Conservation (phyloP, 2,113 vertebrate species). For the human region DNA sequence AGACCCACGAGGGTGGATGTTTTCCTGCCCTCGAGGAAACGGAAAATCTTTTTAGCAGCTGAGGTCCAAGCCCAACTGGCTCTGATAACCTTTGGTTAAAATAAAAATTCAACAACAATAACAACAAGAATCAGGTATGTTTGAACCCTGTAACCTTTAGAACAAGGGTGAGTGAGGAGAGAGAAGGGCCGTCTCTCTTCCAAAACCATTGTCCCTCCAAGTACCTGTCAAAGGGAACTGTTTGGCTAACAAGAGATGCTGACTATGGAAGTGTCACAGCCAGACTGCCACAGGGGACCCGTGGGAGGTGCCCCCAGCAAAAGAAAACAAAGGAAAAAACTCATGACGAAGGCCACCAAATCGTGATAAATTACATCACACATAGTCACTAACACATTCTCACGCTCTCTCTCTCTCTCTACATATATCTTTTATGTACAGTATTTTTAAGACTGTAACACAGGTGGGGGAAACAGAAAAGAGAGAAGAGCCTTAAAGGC, state of each 20-base stretch:
- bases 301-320: background rate
- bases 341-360: constrained; percentile 65
- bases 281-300: background rate
- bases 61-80: constrained; percentile 72
- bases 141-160: constrained; percentile 76
- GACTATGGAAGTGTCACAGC: background rate
- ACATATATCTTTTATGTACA: constrained; percentile 50
- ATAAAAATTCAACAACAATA: constrained; percentile 31
- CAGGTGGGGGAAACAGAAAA: background rate
- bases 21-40: constrained; percentile 61
- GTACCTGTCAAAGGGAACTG: constrained; percentile 9
- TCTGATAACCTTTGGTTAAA: constrained; percentile 71
- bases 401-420: background rate
- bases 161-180: background rate
- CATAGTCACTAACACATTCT: background rate
- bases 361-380: constrained; percentile 63
- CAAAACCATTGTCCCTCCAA: background rate
- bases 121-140: constrained; percentile 4
- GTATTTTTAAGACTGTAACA: constrained; percentile 42
- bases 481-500: background rate
- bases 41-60: constrained; percentile 78
- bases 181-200: background rate
- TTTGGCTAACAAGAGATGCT: constrained; percentile 50
- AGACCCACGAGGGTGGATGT: background rate
- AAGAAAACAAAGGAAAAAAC: background rate